Base-by-base conservation (phyloP, 2,113 vertebrate species). In the Actinemys pallida region DNA sequence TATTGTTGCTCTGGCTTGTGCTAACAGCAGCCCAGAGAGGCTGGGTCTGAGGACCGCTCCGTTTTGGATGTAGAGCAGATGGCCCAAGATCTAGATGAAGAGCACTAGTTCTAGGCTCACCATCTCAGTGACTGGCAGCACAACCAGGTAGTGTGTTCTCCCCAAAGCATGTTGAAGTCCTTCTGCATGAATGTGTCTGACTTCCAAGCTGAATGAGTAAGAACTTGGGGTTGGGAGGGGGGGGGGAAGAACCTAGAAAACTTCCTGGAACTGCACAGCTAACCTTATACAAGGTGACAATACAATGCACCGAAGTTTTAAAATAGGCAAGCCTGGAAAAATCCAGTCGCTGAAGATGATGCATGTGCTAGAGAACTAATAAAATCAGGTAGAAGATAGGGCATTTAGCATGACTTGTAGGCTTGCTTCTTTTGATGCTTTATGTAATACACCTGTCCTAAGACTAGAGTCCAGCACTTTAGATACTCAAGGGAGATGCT, bases 281-380 rank as follows among this genome's bases (percentile, higher is more conserved):
- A 11, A 14, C 11, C 14, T 22, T 27, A 0, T 39, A 8, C 89
- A 87, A 25, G 35, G 53, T 75, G 83, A 53, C 84, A 62, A 83
- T 42, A n/a, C 1, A 91, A 79, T 89, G 54, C 90, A 62, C 81
- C 12, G 75, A 2, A 57, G 65, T 84, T 84, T 93, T 17, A 83
- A 86, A 92, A 84, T 4, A 92, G 81, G 83, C 95, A 94, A 54
- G 35, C 0, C 0, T 82, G 79, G 86, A 96, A 88, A 89, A 92
- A 81, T 83, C 62, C 57, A 84, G 35, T 39, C 83, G 88, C 81
- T 94, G 92, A 93, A 56, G 25, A 8, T 2, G 31, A 25, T 62
- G 62, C 87, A 75, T 95, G 89, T 84, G 83, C 90, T 93, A 42
- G 53, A 52, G 83, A 86, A 50, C 19, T 94, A 69, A 72, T 62